Percentiles rank a stretch among this genome's conserved stretches.
Conservation (phyloP, 2,797 vertebrate genomes). For the Rhinogobio ventralis region DNA sequence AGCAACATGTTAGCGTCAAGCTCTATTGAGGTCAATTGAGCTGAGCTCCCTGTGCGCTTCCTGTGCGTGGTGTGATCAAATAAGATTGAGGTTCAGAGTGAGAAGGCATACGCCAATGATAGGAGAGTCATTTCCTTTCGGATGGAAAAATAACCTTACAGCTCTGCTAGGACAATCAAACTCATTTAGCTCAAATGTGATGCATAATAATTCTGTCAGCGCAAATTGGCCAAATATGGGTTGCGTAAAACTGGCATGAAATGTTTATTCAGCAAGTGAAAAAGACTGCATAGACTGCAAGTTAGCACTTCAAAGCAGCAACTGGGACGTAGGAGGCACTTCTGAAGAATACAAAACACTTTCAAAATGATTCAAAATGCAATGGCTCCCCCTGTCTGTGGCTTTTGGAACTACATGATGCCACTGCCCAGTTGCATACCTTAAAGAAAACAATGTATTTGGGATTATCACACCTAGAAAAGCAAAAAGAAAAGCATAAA, state of each 20-base stretch:
- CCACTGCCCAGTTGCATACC: not conserved
- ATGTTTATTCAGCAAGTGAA: slow-evolving; percentile 19
- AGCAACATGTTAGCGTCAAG: not conserved
- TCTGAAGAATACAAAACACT: slow-evolving; percentile 23
- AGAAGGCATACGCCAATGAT: not conserved
- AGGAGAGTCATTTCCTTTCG: not conserved
- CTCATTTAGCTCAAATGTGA: not conserved
- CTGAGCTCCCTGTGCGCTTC: no score
- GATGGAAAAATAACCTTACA: not conserved
- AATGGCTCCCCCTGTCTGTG: slow-evolving; percentile 16
- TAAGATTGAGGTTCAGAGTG: not conserved
- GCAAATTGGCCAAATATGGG: not conserved
- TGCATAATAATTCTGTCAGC: not conserved
- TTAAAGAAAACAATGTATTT: not conserved
- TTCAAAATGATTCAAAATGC: not conserved
- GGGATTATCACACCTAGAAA: not conserved
- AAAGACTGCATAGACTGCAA: slow-evolving; percentile 21
- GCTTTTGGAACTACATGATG: not conserved
- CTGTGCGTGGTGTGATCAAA: not conserved
- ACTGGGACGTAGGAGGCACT: slow-evolving; percentile 7
- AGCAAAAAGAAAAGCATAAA: not conserved
- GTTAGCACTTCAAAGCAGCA: slow-evolving; percentile 4
- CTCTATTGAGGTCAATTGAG: not conserved
- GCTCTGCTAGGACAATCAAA: slow-evolving; percentile 16
- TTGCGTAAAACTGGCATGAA: not conserved